Percentiles rank a stretch among this genome's conserved stretches.
phyloP scores from a whole-genome alignment of 2,113 vertebrate species.

The Meles meles region DNA sequence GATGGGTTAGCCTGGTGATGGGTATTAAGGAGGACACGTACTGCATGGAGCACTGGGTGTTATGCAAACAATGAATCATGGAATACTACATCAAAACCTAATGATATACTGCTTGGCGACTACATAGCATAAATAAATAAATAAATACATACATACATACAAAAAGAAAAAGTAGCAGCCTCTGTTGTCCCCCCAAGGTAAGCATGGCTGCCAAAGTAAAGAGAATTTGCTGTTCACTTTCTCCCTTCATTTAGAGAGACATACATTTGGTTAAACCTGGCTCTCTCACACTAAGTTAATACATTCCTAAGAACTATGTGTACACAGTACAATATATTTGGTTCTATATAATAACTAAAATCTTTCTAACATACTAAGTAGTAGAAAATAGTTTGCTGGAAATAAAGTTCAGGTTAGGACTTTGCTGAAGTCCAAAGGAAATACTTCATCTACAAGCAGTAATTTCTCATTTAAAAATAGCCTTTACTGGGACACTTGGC shows the following conservation, averaged over 20 bases:
- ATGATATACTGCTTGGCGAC: too few species aligned
- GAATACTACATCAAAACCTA: too few species aligned
- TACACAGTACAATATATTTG: neutral
- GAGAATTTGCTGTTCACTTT: neutral
- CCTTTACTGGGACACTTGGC: neutral
- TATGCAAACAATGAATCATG: too few species aligned
- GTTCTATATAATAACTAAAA: neutral
- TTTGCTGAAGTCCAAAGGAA: neutral
- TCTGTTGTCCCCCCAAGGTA: neutral
- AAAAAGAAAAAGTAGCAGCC: neutral
- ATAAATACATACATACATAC: too few species aligned
- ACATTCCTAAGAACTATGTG: neutral
- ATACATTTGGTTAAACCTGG: neutral
- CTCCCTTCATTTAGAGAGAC: neutral
- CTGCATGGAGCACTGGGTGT: too few species aligned
- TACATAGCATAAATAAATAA: too few species aligned
- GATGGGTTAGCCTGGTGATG: too few species aligned
- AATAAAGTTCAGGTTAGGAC: conserved; percentile 17
- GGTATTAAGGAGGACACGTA: too few species aligned
- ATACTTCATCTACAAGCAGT: neutral
- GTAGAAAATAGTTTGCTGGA: neutral
- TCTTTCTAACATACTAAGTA: neutral
- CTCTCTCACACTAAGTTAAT: neutral
- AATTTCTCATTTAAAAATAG: conserved; percentile 9
- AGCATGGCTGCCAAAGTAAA: neutral